Conservation (phyloP, 2,888 invertebrate species). For the Nemoura dubitans region DNA sequence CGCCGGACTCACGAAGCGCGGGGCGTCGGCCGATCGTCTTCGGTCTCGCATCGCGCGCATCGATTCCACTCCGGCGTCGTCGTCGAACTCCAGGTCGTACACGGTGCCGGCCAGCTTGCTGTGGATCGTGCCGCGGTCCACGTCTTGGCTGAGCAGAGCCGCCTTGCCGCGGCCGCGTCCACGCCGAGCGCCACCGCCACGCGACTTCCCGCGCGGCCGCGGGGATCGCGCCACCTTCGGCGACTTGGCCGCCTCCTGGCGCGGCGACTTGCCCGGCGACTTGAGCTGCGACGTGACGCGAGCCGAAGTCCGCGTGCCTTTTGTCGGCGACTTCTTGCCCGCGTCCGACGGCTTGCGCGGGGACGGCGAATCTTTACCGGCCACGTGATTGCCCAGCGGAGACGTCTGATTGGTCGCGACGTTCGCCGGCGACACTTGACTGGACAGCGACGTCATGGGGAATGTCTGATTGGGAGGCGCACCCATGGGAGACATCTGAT, state of each 20-base stretch:
- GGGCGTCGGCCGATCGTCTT: constrained; percentile 79
- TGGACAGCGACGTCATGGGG: constrained; percentile 43
- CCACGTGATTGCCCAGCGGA: background rate
- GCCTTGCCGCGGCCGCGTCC: constrained; percentile 60
- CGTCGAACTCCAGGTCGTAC: constrained; percentile 85
- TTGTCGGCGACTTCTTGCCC: constrained; percentile 51
- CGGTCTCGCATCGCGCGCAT: constrained; percentile 81
- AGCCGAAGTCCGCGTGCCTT: constrained; percentile 64
- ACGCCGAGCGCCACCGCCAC: constrained; percentile 61
- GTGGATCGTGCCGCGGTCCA: constrained; percentile 68
- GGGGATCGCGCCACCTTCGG: constrained; percentile 56
- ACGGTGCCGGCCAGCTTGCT: constrained; percentile 87
- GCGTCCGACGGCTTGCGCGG: constrained; percentile 42
- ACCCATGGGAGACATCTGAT: background rate
- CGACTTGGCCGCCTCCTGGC: constrained; percentile 55
- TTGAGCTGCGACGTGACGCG: constrained; percentile 70
- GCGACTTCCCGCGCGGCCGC: constrained; percentile 54
- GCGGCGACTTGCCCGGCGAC: constrained; percentile 74
- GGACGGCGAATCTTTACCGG: constrained; percentile 39
- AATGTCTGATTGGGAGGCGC: constrained; percentile 10
- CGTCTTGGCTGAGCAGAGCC: constrained; percentile 54
- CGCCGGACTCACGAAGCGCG: constrained; percentile 65
- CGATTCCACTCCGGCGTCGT: constrained; percentile 67
- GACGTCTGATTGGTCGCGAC: background rate
- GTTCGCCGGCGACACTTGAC: background rate